Percentiles rank a stretch among this genome's conserved stretches.
phyloP scores from a whole-genome alignment of 2,797 vertebrate species.

The Mus caroli region DNA sequence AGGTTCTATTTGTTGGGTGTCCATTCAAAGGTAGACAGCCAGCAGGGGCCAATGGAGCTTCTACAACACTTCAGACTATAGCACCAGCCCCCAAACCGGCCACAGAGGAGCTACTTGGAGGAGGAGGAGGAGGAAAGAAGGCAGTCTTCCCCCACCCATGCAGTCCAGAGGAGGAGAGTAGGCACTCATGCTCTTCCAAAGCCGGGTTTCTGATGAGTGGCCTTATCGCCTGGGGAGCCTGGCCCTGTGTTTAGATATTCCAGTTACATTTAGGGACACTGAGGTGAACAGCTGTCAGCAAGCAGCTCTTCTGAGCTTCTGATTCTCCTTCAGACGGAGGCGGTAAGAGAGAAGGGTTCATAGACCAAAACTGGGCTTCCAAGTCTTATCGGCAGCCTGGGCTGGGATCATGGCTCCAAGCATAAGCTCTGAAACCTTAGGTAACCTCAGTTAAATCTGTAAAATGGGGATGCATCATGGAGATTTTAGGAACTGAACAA shows the following conservation, averaged over 20 bases:
- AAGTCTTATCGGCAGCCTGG: neutral
- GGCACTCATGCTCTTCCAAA: neutral
- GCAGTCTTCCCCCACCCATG: neutral
- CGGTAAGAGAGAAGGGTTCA: neutral
- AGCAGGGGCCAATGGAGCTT: neutral
- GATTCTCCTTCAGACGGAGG: neutral
- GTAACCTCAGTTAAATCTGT: slow-evolving; percentile 34
- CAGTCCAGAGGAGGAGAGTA: neutral
- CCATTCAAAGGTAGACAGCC: neutral
- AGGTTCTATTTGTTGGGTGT: slow-evolving; percentile 17
- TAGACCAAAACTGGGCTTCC: fast-evolving
- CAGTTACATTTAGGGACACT: neutral
- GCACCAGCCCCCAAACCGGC: neutral
- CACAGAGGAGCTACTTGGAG: neutral
- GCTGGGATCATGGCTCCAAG: neutral
- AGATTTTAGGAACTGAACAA: slow-evolving; percentile 26
- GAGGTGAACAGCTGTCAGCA: neutral
- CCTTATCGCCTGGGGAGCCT: neutral
- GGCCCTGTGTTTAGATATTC: neutral
- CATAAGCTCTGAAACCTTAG: neutral
- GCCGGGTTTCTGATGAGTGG: neutral
- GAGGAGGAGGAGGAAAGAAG: neutral
- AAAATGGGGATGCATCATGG: neutral
- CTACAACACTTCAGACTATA: neutral
- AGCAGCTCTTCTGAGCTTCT: neutral